Conservation (phyloP, 2,888 invertebrate genomes). For the Scelioninae gen. 1 region DNA sequence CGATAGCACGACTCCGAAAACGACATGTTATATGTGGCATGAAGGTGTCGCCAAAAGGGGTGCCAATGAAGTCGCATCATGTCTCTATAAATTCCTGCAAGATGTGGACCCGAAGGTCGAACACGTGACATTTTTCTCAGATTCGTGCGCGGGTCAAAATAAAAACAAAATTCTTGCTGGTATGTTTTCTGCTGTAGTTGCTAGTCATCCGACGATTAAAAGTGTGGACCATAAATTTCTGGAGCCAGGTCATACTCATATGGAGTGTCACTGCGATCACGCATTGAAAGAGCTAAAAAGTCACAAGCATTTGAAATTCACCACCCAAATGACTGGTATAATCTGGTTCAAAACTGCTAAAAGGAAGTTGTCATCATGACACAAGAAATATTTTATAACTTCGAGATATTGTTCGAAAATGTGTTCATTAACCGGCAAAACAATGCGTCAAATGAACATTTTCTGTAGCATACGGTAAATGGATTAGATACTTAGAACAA, state of each 20-base stretch:
- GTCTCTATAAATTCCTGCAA: constrained; percentile 62
- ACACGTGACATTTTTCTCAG: constrained; percentile 65
- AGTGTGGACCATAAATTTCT: constrained; percentile 53
- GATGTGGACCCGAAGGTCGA: constrained; percentile 30
- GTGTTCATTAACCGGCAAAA: constrained; percentile 19
- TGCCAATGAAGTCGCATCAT: constrained; percentile 73
- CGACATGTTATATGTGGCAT: constrained; percentile 76
- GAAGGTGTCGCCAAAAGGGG: constrained; percentile 73
- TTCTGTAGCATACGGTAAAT: constrained; percentile 25
- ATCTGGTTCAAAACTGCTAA: constrained; percentile 1
- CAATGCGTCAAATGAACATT: constrained; percentile 18
- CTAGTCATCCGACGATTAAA: constrained; percentile 37
- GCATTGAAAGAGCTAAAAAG: constrained; percentile 36
- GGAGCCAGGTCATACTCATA: constrained; percentile 41
- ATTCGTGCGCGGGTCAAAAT: constrained; percentile 73
- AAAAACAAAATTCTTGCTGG: constrained; percentile 71
- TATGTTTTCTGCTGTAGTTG: constrained; percentile 64
- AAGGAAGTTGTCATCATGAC: constrained; percentile 5
- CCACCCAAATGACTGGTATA: constrained; percentile 47
- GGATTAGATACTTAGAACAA: constrained; percentile 46
- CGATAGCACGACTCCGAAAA: constrained; percentile 61
- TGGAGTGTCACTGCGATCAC: constrained; percentile 45
- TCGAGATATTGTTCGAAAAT: constrained; percentile 16
- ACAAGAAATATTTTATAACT: constrained; percentile 19
- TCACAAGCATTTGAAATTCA: background rate